phyloP scores from a whole-genome alignment of 2,888 invertebrate genomes.

The Nematopogon swammerdamellus region DNA sequence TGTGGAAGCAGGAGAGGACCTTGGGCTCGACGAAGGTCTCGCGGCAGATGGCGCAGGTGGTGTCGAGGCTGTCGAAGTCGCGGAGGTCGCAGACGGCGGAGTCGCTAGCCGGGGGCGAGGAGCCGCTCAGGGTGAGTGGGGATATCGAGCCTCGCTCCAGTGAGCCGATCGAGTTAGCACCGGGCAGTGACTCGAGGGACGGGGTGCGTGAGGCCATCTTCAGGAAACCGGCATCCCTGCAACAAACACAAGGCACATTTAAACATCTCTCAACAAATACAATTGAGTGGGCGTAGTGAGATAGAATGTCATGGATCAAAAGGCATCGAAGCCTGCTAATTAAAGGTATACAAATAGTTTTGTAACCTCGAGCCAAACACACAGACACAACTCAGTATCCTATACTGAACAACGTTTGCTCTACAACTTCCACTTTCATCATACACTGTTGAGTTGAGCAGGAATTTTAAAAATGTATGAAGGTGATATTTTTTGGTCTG shows the following conservation, averaged over 20 bases:
- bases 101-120: slow-evolving; percentile 83
- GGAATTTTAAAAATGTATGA: too few relatives aligned
- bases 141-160: slow-evolving; percentile 79
- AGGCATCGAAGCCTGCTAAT: too few relatives aligned
- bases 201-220: slow-evolving; percentile 93
- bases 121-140: slow-evolving; percentile 81
- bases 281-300: not conserved
- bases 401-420: too few relatives aligned
- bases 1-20: slow-evolving; percentile 78
- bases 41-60: slow-evolving; percentile 68
- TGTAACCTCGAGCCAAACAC: too few relatives aligned
- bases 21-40: slow-evolving; percentile 73
- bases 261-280: slow-evolving; percentile 4
- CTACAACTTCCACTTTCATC: too few relatives aligned
- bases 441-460: too few relatives aligned
- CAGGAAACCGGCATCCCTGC: slow-evolving; percentile 84
- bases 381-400: too few relatives aligned
- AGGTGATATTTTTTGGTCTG: too few relatives aligned
- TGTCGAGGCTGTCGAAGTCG: slow-evolving; percentile 59
- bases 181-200: slow-evolving; percentile 88
- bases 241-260: slow-evolving; percentile 38
- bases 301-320: too few relatives aligned
- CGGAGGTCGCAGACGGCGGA: slow-evolving; percentile 77
- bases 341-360: too few relatives aligned
- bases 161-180: slow-evolving; percentile 90